Evolutionary conservation across 2,797 vertebrate genomes (phyloP), one percentile per base, ranked within the genome.

Genomic region (Lutjanus argentimaculatus): DNA sequence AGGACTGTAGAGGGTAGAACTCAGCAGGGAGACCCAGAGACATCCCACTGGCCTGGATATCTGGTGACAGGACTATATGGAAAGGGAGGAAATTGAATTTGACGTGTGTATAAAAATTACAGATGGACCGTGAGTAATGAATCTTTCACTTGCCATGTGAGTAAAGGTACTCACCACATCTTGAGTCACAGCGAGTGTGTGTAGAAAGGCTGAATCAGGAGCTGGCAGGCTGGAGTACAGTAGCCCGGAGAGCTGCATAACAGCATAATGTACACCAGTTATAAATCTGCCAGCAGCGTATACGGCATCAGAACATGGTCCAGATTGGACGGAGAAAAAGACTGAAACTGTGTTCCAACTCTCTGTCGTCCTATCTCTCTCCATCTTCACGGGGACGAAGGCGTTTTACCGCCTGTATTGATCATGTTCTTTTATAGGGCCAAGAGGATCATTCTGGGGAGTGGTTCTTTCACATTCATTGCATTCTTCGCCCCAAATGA

Each of bases 131-230:
- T 8, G 5, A 61, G 52, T 70, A 80, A 82, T 88, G 42, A 79
- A 79, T 72, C 68, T 85, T 80, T 66, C 63, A 63, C 62, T 82
- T 63, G 57, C 51, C 63, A 46, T 69, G 75, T 67, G 71, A 85
- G 69, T 78, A 55, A 85, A 87, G 57, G 82, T 83, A 64, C 78
- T 83, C 69, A 85, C 70, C 77, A 63, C 83, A 64, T 83, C 73
- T 61, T 36, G 66, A 90, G 72, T 36, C 30, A 36, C 30, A 36
- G 30, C 30, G 30, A 36, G 30, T 36, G 30, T 46, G 48, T 65
- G 36, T 51, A 86, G 74, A 93, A 90, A 76, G 77, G 89, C 91
- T 92, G 90, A 92, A 90, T 91, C 89, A 92, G 92, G 91, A 90
- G 74, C 87, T 93, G 92, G 90, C 89, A 88, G 73, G 57, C 74